Base-by-base conservation (phyloP, 2,113 vertebrate species). In the Herpailurus yagouaroundi region DNA sequence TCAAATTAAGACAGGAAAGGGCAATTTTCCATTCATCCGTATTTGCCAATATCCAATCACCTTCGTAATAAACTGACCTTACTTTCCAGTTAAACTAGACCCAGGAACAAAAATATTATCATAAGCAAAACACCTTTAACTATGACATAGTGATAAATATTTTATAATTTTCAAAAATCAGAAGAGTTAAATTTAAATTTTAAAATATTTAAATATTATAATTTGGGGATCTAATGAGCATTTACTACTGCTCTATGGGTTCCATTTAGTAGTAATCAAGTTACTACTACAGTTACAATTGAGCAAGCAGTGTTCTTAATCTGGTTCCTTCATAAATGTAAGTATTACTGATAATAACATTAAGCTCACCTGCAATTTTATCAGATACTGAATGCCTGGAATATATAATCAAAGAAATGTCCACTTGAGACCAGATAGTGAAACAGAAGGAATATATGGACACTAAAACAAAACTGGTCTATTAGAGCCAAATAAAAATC, bases 201-300 rank as follows among this genome's bases (percentile, higher is more conserved):
- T 60, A 60, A 57, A 57, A 60, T 60, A 23, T 60, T 60, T 60
- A 50, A 74, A 41, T 27, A 79, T 29, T 86, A 80, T n/a, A 68
- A 27, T 81, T 14, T 84, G 7, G 55, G 7, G 25, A 93, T 25
- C n/a, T 71, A 90, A 31, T 50, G 25, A 68, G 21, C 38, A 82
- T 21, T 29, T 91, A 91, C 7, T 15, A 45, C 63, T n/a, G 57
- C 10, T 36, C 29, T 33, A 60, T 36, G 33, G 15, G 7, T 45
- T 84, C 89, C 50, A 91, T 16, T 76, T 64, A 95, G 31, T 50
- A 90, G 60, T 91, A 45, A 93, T 64, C 76, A 81, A 84, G 60
- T 38, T 79, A 48, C 27, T 52, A 66, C 55, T n/a, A 41, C 82
- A 41, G 31, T 38, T 66, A 64, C 84, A 52, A 38, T 29, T 93